Evolutionary conservation across 1,140 invertebrate genomes (phyloP).

Genomic region (Archivesica marissinica): DNA sequence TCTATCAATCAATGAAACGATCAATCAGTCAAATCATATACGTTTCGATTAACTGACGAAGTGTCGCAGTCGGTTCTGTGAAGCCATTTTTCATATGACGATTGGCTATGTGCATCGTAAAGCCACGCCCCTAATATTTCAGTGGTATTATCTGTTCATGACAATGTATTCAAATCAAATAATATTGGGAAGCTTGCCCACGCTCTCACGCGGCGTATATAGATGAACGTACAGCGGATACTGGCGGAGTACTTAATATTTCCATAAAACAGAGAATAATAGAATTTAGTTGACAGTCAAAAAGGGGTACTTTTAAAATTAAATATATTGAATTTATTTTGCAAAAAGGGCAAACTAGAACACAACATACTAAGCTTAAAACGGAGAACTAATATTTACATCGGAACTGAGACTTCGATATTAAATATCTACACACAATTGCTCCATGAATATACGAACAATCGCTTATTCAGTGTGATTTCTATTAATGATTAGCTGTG

Average conservation of each 20-base stretch:
- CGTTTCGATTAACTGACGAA: constrained; percentile 3
- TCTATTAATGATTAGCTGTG: no score
- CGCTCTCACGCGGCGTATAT: constrained; percentile 6
- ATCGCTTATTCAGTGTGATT: no score
- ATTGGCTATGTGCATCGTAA: constrained; percentile 2
- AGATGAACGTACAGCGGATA: constrained; percentile 18
- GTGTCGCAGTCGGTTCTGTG: constrained; percentile 7
- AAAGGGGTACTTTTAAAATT: neutral
- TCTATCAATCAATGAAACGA: neutral
- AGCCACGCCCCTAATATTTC: constrained; percentile 26
- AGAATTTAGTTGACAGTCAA: neutral
- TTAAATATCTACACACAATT: no score
- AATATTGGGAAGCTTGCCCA: neutral
- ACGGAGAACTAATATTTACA: no score
- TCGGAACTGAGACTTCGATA: no score
- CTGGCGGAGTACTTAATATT: neutral
- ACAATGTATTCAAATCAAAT: constrained; percentile 18
- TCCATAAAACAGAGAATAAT: constrained; percentile 4
- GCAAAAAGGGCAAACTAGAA: neutral
- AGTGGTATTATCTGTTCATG: constrained; percentile 22
- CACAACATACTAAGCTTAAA: no score
- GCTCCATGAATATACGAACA: no score
- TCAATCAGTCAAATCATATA: no score
- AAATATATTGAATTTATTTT: neutral
- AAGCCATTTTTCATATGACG: neutral